Evolutionary conservation across 2,797 vertebrate species (phyloP).

Genomic region (Paratrypauchen microcephalus): DNA sequence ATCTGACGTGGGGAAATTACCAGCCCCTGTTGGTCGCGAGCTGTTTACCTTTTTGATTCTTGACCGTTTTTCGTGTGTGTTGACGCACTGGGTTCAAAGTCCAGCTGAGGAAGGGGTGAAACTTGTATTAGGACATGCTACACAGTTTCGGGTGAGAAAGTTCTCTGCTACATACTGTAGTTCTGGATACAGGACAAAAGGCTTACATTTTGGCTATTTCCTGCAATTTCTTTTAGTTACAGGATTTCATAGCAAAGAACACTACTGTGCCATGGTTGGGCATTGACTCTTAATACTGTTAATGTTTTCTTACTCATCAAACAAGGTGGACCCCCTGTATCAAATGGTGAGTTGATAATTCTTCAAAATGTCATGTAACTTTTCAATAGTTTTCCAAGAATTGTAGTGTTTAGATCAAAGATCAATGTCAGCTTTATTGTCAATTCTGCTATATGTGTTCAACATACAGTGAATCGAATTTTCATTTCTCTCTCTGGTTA

Average conservation of each 20-base stretch:
- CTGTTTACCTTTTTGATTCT: slow-evolving; percentile 36
- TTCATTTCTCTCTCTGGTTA: no score
- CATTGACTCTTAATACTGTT: slow-evolving; percentile 17
- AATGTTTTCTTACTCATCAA: slow-evolving; percentile 38
- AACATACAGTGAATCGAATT: no score
- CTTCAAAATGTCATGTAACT: slow-evolving; percentile 4
- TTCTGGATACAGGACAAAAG: slow-evolving; percentile 23
- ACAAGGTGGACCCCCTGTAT: slow-evolving; percentile 35
- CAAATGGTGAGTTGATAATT: slow-evolving; percentile 64
- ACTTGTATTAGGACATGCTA: slow-evolving; percentile 11
- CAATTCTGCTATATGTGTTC: no score
- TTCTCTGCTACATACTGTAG: slow-evolving; percentile 1
- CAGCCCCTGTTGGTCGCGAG: slow-evolving; percentile 50
- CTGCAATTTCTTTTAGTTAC: no score
- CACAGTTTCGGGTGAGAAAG: slow-evolving; percentile 13
- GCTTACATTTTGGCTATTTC: neutral
- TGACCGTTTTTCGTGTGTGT: slow-evolving; percentile 35
- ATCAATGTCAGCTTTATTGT: no score
- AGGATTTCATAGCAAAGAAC: no score
- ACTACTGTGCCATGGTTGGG: no score
- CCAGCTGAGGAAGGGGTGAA: slow-evolving; percentile 31
- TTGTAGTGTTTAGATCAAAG: neutral
- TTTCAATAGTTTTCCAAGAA: neutral
- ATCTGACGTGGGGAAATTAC: slow-evolving; percentile 44
- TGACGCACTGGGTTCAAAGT: slow-evolving; percentile 65